Evolutionary conservation across 2,888 invertebrate genomes (phyloP), one percentile per base, ranked within the genome.

Genomic region (Incurvaria masculella): DNA sequence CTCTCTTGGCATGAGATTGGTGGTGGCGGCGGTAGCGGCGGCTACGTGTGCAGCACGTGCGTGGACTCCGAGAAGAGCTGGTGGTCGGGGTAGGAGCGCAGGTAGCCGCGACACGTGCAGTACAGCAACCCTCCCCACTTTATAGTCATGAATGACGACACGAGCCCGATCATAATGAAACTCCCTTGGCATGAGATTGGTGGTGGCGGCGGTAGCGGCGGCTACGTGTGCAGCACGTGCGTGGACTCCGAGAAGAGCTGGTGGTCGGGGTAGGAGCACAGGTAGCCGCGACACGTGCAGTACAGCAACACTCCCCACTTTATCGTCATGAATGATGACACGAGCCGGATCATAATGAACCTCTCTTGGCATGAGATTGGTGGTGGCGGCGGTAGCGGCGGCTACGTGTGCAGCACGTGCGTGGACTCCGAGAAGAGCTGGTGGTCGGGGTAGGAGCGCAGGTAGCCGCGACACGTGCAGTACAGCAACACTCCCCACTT

Each of bases 91-190:
- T 76, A 75, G 2, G 74, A 75, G 20, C 70, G 62, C 6, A 73
- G 62, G 50, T 80, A 80, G 49, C 67, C 70, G 56, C 68, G 69
- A 1, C 75, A 72, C 49, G 67, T 65, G 50, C 66, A 63, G 58
- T 79, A 78, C 38, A 82, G 65, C 26, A 78, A 48, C 4, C 79
- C 53, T 26, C 80, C 80, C 73, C 79, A 79, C 55, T 81, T 81
- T 60, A 74, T 66, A 66, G 79, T 76, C 68, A 81, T 76, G 56
- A 80, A 73, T 0, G 80, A 71, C 80, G 80, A 81, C 17, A 82
- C 68, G 38, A 79, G 56, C 2, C 73, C 65, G 51, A 81, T 75
- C 18, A 79, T 61, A 47, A 72, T 66, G 55, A n/a, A n/a, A n/a
- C n/a, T n/a, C n/a, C n/a, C n/a, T n/a, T n/a, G n/a, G n/a, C n/a